These are phyloP conservation scores for Pyrochroa serraticornis DNA, from an alignment of 2,888 invertebrate species.

Conservation along the genomic window DNA sequence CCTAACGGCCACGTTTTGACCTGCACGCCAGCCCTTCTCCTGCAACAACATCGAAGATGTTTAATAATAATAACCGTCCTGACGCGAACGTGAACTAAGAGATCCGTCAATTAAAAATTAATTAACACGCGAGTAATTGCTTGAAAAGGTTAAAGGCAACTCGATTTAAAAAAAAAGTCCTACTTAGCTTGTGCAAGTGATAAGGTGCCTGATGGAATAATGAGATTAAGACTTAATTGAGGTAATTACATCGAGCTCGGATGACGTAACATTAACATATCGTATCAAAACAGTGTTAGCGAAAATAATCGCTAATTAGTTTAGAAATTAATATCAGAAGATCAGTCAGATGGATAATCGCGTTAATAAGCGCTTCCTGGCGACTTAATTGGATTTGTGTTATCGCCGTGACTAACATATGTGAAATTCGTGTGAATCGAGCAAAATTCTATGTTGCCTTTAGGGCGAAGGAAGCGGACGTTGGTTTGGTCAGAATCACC, in stretches of 20 bases:
- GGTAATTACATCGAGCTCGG: too few species aligned
- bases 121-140: not conserved
- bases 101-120: not conserved
- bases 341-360: slow-evolving; percentile 10
- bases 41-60: not conserved
- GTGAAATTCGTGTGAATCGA: too few species aligned
- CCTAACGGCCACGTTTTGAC: slow-evolving; percentile 34
- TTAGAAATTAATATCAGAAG: too few species aligned
- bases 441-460: too few species aligned
- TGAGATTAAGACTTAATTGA: too few species aligned
- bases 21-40: slow-evolving; percentile 24
- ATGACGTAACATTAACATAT: too few species aligned
- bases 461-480: too few species aligned
- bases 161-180: too few species aligned
- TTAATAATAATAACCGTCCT: not conserved
- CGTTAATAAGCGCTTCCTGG: slow-evolving; percentile 16
- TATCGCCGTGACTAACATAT: not conserved
- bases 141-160: not conserved
- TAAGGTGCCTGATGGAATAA: slow-evolving; percentile 5
- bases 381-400: slow-evolving; percentile 11
- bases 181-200: slow-evolving; percentile 8
- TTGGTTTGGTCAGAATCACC: too few species aligned
- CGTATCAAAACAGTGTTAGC: too few species aligned
- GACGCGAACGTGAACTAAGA: too few species aligned
- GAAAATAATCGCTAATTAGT: too few species aligned